These are phyloP conservation scores for Onchidella celtica DNA, from an alignment of 2,888 invertebrate species.

Conservation along the genomic window DNA sequence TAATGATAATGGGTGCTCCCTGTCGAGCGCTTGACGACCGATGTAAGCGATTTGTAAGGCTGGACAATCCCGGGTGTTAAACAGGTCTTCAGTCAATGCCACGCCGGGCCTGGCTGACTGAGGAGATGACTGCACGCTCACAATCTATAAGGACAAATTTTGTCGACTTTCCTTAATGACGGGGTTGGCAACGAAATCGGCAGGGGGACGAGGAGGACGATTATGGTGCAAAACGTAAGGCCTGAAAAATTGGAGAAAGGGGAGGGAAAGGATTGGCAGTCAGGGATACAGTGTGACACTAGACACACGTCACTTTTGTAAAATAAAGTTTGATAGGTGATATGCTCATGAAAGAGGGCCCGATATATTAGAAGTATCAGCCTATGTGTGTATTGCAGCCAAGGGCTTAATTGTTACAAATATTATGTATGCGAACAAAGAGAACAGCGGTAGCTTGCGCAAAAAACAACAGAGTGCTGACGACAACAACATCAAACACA, in stretches of 20 bases:
- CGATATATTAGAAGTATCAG: no score
- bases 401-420: no score
- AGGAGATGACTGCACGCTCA: background rate
- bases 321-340: no score
- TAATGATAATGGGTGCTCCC: constrained; percentile 7
- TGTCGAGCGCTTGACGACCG: background rate
- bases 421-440: no score
- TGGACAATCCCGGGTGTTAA: background rate
- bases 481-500: no score
- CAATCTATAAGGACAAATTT: background rate
- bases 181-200: background rate
- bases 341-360: no score
- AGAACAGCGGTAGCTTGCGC: no score
- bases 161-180: background rate
- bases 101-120: background rate
- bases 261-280: background rate
- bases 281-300: no score
- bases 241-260: background rate
- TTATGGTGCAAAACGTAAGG: background rate
- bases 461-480: no score
- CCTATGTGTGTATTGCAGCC: no score
- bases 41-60: constrained; percentile 15
- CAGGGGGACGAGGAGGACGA: background rate
- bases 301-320: no score
- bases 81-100: constrained; percentile 16